Conservation (phyloP, 2,888 invertebrate genomes). For the Acleris literana region DNA sequence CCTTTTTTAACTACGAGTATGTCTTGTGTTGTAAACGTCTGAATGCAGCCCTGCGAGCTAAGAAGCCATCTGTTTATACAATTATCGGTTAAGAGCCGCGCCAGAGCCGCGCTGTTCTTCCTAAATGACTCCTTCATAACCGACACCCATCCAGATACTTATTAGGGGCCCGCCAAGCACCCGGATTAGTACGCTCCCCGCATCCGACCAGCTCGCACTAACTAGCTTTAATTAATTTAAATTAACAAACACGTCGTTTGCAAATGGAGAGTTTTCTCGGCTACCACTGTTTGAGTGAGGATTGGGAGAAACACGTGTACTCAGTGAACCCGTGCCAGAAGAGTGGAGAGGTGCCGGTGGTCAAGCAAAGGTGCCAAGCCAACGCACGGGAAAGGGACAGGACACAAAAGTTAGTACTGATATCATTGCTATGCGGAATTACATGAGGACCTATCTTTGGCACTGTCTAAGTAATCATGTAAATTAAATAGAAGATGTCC, state of each 20-base stretch:
- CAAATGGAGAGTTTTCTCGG: constrained; percentile 66
- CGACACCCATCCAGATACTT: constrained; percentile 72
- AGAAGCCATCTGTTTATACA: constrained; percentile 82
- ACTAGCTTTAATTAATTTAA: constrained; percentile 31
- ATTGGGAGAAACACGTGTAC: constrained; percentile 64
- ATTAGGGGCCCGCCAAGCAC: constrained; percentile 63
- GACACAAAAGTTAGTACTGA: constrained; percentile 89
- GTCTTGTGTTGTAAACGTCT: background rate
- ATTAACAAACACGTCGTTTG: constrained; percentile 10
- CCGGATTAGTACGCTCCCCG: constrained; percentile 66
- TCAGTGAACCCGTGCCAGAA: constrained; percentile 56
- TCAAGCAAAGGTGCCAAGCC: constrained; percentile 88
- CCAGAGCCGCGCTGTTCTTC: constrained; percentile 81
- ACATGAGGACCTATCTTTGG: background rate
- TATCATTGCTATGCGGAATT: constrained; percentile 7
- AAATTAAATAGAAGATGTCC: too few relatives aligned
- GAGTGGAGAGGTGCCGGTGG: constrained; percentile 61
- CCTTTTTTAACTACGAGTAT: too few relatives aligned
- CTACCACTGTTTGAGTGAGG: constrained; percentile 64
- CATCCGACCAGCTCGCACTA: constrained; percentile 45
- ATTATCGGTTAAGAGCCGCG: constrained; percentile 78
- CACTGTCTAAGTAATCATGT: too few relatives aligned
- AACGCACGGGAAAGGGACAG: constrained; percentile 92
- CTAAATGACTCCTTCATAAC: constrained; percentile 81
- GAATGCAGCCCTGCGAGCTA: constrained; percentile 60